Percentiles rank a stretch among this genome's conserved stretches.
These are phyloP conservation scores for Himalopsyche anomala DNA, from an alignment of 2,888 invertebrate genomes.

Conservation along the genomic window DNA sequence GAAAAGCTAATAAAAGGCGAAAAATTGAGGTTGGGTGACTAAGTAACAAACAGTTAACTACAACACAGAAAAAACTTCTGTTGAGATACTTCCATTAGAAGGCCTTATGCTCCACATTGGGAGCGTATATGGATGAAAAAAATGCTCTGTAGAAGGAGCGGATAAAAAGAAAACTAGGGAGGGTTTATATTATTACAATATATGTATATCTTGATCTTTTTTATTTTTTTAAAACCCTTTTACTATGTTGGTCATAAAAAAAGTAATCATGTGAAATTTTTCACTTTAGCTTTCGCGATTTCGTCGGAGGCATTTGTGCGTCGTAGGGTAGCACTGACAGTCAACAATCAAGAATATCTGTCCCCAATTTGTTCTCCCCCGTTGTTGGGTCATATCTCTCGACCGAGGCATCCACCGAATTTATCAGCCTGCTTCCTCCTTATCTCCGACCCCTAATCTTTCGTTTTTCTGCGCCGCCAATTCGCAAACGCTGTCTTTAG, in stretches of 20 bases:
- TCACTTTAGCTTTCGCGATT: background rate
- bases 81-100: too few species aligned
- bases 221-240: background rate
- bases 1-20: too few species aligned
- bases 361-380: constrained; percentile 3
- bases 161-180: too few species aligned
- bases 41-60: too few species aligned
- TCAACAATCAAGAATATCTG: constrained; percentile 30
- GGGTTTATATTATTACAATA: too few species aligned
- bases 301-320: background rate
- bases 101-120: too few species aligned
- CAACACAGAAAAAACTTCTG: too few species aligned
- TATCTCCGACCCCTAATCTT: background rate
- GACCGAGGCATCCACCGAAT: constrained; percentile 2
- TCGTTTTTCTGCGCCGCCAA: constrained; percentile 34
- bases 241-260: background rate
- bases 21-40: too few species aligned
- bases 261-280: background rate
- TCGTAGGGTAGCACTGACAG: background rate
- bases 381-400: constrained; percentile 9
- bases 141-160: too few species aligned
- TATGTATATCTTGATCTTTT: too few species aligned
- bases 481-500: constrained; percentile 34
- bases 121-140: too few species aligned
- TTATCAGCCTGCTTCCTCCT: background rate